Conservation (phyloP, 1,140 invertebrate genomes). For the Zaprionus lachaisei region DNA sequence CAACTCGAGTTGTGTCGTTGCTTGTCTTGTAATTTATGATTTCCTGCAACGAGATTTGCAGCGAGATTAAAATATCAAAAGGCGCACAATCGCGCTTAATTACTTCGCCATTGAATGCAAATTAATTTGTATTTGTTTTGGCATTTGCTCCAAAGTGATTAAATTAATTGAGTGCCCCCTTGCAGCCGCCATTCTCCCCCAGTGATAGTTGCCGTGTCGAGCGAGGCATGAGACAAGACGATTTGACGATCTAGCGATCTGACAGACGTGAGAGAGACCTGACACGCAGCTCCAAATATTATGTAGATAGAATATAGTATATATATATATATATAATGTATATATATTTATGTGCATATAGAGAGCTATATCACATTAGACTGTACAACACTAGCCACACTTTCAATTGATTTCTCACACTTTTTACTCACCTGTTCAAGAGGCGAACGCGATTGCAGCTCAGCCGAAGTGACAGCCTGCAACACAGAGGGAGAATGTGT, state of each 20-base stretch:
- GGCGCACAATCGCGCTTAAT: constrained; percentile 53
- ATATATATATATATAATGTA: neutral
- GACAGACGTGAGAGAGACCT: constrained; percentile 6
- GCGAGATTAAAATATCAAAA: constrained; percentile 74
- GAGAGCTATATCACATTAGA: neutral
- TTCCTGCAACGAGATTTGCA: constrained; percentile 69
- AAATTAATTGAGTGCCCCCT: constrained; percentile 66
- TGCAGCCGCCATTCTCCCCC: neutral
- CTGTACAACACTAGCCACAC: neutral
- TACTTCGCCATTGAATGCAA: constrained; percentile 63
- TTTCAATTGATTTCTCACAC: neutral
- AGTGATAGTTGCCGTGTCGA: constrained; percentile 1
- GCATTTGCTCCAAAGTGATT: constrained; percentile 60
- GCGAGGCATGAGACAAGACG: constrained; percentile 3
- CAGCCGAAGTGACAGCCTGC: constrained; percentile 49
- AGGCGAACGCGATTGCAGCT: constrained; percentile 29
- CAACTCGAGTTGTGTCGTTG: constrained; percentile 21
- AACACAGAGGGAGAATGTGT: constrained; percentile 23
- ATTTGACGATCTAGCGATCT: constrained; percentile 16
- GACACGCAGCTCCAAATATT: neutral
- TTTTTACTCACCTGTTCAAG: constrained; percentile 53
- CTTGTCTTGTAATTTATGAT: constrained; percentile 72
- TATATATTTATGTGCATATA: neutral
- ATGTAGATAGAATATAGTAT: neutral
- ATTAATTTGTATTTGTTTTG: constrained; percentile 73